phyloP scores from a whole-genome alignment of 2,888 invertebrate species.

The Lithophane socia region DNA sequence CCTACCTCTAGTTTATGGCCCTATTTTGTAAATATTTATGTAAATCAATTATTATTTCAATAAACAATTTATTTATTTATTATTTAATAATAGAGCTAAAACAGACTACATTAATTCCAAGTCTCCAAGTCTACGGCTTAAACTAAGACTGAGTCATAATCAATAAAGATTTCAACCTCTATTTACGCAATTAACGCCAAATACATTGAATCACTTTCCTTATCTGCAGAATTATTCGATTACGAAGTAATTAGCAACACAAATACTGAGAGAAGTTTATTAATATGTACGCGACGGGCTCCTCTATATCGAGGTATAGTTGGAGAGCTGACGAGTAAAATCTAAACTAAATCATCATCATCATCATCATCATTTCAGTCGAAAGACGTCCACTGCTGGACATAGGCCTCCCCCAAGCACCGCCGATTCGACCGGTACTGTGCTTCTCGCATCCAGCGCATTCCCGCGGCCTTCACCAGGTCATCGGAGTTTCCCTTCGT shows the following conservation, averaged over 20 bases:
- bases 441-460: no score
- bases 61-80: no score
- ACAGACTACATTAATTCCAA: not conserved
- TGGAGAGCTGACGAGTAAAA: not conserved
- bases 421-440: no score
- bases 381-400: no score
- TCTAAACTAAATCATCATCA: no score
- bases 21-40: no score
- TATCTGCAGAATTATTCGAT: slow-evolving; percentile 48
- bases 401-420: no score
- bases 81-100: not conserved
- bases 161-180: slow-evolving; percentile 27
- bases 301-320: slow-evolving; percentile 13
- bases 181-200: slow-evolving; percentile 54
- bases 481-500: no score
- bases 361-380: no score
- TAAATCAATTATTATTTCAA: no score
- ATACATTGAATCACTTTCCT: slow-evolving; percentile 51
- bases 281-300: slow-evolving; percentile 29
- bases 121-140: not conserved
- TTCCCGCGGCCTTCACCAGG: no score
- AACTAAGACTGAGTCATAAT: slow-evolving; percentile 19
- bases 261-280: slow-evolving; percentile 42
- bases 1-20: no score
- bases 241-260: slow-evolving; percentile 50